Percentiles rank a stretch among this genome's conserved stretches.
Evolutionary conservation across 2,888 invertebrate genomes (phyloP).

Genomic region (Romanomermis culicivorax): DNA sequence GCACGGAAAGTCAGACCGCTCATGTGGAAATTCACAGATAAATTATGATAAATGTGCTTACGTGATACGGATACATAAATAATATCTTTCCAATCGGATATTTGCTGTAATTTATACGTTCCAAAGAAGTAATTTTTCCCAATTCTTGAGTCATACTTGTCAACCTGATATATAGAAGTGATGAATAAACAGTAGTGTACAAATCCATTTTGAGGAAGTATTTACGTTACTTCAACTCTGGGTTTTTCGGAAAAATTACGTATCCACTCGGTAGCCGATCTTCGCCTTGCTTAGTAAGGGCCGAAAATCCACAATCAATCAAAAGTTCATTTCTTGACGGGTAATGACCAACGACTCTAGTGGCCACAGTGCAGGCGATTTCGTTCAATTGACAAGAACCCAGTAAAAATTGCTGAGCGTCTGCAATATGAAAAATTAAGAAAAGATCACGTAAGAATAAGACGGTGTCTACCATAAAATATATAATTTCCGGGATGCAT

Average conservation of each 20-base stretch:
- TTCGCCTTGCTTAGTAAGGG: constrained; percentile 21
- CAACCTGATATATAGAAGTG: no score
- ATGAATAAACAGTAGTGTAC: no score
- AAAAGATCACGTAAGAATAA: background rate
- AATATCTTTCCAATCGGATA: constrained; percentile 23
- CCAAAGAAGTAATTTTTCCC: constrained; percentile 18
- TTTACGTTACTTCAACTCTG: constrained; percentile 22
- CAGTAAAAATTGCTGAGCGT: background rate
- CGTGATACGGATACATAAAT: constrained; percentile 23
- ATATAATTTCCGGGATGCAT: constrained; percentile 29
- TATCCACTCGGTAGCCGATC: constrained; percentile 14
- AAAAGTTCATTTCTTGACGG: constrained; percentile 19
- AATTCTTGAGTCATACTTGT: constrained; percentile 22
- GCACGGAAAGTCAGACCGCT: no score
- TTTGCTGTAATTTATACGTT: constrained; percentile 18
- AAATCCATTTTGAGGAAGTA: no score
- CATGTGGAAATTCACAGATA: no score
- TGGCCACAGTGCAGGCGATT: constrained; percentile 1
- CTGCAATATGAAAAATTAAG: background rate
- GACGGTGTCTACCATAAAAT: constrained; percentile 22
- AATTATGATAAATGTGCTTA: constrained; percentile 12
- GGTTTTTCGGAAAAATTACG: constrained; percentile 19
- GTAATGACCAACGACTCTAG: constrained; percentile 22
- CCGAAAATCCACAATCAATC: constrained; percentile 24
- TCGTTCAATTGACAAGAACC: background rate